Percentiles rank a stretch among this genome's conserved stretches.
Conservation (phyloP, 2,888 invertebrate species). For the Drosophila nigritarsus region DNA sequence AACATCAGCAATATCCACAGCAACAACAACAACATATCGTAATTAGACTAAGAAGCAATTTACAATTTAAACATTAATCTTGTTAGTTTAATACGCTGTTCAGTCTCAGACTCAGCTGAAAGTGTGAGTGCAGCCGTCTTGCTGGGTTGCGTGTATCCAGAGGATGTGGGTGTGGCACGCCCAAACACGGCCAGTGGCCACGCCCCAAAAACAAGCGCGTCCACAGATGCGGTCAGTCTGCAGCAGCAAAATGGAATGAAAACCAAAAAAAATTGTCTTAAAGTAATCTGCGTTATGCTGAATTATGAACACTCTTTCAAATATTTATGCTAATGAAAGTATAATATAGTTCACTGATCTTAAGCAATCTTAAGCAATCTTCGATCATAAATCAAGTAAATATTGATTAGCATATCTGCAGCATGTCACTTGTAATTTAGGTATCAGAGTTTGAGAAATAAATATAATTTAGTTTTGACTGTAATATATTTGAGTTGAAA, state of each 20-base stretch:
- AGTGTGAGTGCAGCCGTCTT: slow-evolving; percentile 45
- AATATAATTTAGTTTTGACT: neutral
- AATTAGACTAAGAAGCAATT: slow-evolving; percentile 80
- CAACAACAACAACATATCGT: slow-evolving; percentile 51
- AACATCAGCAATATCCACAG: slow-evolving; percentile 29
- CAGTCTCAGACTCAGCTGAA: slow-evolving; percentile 27
- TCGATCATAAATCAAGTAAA: neutral
- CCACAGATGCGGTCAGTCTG: slow-evolving; percentile 49
- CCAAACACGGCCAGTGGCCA: slow-evolving; percentile 57
- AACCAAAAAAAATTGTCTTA: slow-evolving; percentile 15
- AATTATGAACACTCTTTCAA: slow-evolving; percentile 1
- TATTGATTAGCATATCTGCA: neutral
- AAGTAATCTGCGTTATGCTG: neutral
- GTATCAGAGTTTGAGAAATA: neutral
- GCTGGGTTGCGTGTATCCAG: slow-evolving; percentile 61
- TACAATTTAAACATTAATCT: slow-evolving; percentile 80
- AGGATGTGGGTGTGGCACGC: slow-evolving; percentile 68
- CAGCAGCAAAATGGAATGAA: slow-evolving; percentile 7
- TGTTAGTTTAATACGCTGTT: slow-evolving; percentile 72
- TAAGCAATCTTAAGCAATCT: neutral
- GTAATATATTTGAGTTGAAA: neutral
- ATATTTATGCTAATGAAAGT: neutral
- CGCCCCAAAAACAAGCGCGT: slow-evolving; percentile 48
- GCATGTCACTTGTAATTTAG: neutral
- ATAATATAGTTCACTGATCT: neutral